Evolutionary conservation across 2,797 vertebrate genomes (phyloP).

Genomic region (Sebastes miniatus): DNA sequence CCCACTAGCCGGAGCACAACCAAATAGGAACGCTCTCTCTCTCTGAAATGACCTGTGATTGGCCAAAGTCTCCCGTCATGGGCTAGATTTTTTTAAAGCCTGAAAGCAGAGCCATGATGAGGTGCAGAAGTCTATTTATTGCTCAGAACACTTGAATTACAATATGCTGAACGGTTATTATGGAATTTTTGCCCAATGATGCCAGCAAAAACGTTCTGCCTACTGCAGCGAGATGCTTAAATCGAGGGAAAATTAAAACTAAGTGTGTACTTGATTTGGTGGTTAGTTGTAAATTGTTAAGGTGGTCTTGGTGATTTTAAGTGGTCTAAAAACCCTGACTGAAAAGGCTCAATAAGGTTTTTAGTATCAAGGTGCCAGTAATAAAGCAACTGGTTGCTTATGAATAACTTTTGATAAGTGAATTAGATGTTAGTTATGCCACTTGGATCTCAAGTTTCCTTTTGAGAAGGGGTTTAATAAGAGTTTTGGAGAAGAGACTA

Average conservation of each 20-base stretch:
- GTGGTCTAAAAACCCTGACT: neutral
- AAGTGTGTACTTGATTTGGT: neutral
- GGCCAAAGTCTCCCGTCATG: no score
- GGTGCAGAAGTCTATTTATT: no score
- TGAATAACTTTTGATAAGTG: neutral
- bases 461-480: neutral
- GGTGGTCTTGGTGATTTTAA: neutral
- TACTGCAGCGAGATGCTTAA: no score
- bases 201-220: no score
- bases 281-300: neutral
- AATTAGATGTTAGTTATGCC: neutral
- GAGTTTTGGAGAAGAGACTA: neutral
- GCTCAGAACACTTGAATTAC: no score
- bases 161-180: no score
- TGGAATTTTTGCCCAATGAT: no score
- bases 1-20: no score
- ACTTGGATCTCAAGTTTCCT: neutral
- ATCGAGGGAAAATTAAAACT: neutral
- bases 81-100: no score
- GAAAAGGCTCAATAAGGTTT: neutral
- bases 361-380: neutral
- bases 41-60: no score
- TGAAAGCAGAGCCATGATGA: no score
- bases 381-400: neutral
- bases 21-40: no score